These are phyloP conservation scores for Eucera pruinosa DNA, from an alignment of 2,888 invertebrate species.

Conservation along the genomic window DNA sequence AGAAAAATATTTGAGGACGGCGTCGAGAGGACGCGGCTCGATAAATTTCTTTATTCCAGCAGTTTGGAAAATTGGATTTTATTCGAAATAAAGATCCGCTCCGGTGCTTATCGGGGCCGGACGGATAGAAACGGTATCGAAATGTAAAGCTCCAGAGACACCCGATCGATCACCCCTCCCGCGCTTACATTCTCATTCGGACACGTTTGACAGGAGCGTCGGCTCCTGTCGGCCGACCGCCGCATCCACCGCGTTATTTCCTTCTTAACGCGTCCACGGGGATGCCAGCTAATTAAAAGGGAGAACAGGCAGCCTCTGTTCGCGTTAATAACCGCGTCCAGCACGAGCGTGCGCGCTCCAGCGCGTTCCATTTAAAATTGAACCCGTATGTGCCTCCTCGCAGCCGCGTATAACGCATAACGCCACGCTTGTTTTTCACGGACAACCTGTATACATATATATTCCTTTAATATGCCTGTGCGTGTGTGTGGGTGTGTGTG, in stretches of 20 bases:
- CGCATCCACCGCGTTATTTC: constrained; percentile 51
- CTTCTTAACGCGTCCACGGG: constrained; percentile 54
- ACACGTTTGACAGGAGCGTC: constrained; percentile 57
- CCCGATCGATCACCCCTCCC: constrained; percentile 50
- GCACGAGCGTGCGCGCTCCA: background rate
- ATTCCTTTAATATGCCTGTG: background rate
- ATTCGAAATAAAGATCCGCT: constrained; percentile 55
- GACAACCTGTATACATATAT: background rate
- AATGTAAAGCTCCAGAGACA: constrained; percentile 58
- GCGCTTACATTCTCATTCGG: constrained; percentile 52
- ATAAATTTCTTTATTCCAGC: constrained; percentile 48
- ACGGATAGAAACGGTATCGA: constrained; percentile 54
- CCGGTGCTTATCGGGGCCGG: constrained; percentile 54
- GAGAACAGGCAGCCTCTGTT: constrained; percentile 52
- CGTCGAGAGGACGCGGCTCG: constrained; percentile 16
- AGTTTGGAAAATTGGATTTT: constrained; percentile 60
- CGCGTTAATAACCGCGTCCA: constrained; percentile 54
- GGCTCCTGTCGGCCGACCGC: constrained; percentile 33
- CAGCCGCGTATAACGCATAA: background rate
- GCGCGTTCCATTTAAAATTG: constrained; percentile 51
- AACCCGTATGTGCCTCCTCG: constrained; percentile 1
- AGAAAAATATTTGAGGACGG: constrained; percentile 49
- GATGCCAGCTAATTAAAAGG: constrained; percentile 62
- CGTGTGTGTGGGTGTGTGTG: too few relatives aligned
- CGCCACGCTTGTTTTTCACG: background rate